phyloP scores from a whole-genome alignment of 2,797 vertebrate species.

The Neosalanx taihuensis region DNA sequence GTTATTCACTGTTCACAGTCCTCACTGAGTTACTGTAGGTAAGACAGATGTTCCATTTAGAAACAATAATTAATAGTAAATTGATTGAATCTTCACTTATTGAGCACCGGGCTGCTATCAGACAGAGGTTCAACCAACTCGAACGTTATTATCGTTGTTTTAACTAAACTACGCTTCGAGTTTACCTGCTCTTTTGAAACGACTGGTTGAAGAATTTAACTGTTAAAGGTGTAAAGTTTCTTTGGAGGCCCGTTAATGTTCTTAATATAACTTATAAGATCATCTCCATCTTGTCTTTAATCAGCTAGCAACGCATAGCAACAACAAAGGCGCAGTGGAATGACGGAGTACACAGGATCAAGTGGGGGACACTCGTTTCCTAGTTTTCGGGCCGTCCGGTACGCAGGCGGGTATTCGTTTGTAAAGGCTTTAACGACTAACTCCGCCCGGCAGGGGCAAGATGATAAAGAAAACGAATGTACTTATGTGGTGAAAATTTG shows the following conservation, averaged over 20 bases:
- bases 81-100: neutral
- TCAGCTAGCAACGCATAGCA: constrained; percentile 13
- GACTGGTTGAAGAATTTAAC: constrained; percentile 22
- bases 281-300: constrained; percentile 33
- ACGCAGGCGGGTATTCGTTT: constrained; percentile 8
- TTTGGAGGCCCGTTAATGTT: constrained; percentile 35
- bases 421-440: accelerated
- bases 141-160: neutral
- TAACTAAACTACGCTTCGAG: neutral
- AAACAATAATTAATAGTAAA: too few relatives aligned
- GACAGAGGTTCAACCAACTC: neutral
- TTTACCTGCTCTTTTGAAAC: constrained; percentile 52
- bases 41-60: too few relatives aligned
- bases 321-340: constrained; percentile 67
- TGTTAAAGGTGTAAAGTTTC: constrained; percentile 31
- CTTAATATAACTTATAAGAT: constrained; percentile 34
- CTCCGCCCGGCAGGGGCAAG: constrained; percentile 14
- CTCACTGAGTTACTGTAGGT: too few relatives aligned
- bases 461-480: accelerated
- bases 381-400: neutral
- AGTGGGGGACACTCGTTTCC: constrained; percentile 11
- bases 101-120: neutral
- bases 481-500: constrained; percentile 8
- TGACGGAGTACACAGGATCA: constrained; percentile 37
- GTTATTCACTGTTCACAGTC: too few relatives aligned